Evolutionary conservation across 2,113 vertebrate species (phyloP).

Genomic region (Percina caprodes): DNA sequence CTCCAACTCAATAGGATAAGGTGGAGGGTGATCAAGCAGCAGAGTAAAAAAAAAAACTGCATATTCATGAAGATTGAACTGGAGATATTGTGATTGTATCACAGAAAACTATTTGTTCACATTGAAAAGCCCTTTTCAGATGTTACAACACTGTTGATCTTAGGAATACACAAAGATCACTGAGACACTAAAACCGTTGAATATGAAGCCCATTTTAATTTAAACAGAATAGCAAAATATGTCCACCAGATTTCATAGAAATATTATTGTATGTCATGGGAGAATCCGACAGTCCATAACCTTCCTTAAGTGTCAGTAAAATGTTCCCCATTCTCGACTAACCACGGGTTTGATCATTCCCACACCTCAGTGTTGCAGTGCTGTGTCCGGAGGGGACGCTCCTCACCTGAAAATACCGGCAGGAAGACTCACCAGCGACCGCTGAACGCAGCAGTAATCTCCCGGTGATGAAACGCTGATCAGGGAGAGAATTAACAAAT

Average conservation of each 20-base stretch:
- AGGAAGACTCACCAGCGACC: slow-evolving; percentile 60
- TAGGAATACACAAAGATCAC: not conserved
- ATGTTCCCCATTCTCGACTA: not conserved
- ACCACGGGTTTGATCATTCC: not conserved
- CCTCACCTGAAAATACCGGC: slow-evolving; percentile 21
- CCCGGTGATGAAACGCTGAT: not conserved
- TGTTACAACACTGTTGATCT: not conserved
- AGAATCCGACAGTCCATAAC: not conserved
- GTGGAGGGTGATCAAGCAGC: slow-evolving; percentile 1
- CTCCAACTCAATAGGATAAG: not conserved
- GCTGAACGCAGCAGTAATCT: not conserved
- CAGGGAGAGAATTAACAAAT: not conserved
- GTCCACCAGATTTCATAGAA: not conserved
- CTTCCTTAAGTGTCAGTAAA: not conserved
- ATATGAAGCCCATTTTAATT: not conserved
- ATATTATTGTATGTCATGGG: too few species aligned
- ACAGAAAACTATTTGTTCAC: not conserved
- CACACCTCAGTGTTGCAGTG: slow-evolving; percentile 23
- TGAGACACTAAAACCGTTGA: not conserved
- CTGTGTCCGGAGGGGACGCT: slow-evolving; percentile 7
- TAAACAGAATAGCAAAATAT: not conserved
- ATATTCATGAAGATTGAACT: not conserved
- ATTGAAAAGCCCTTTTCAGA: not conserved
- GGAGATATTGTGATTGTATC: not conserved
- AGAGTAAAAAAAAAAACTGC: slow-evolving; percentile 6